Evolutionary conservation across 2,888 invertebrate species (phyloP).

Genomic region (Limnephilus rhombicus): DNA sequence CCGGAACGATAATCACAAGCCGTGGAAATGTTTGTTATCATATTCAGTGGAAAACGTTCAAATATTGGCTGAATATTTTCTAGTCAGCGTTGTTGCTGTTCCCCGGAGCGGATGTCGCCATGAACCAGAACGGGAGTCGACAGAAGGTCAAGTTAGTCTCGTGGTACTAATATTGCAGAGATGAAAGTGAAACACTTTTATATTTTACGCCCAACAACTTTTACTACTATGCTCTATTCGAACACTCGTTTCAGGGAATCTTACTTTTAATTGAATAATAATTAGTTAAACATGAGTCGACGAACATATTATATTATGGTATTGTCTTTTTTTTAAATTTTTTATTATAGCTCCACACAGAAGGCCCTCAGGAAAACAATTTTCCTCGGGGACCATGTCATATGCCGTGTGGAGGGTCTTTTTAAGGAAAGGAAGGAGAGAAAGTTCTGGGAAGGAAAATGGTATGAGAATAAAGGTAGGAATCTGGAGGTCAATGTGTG

Average conservation of each 20-base stretch:
- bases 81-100: slow-evolving; percentile 10
- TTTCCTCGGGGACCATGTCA: too few species aligned
- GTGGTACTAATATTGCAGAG: neutral
- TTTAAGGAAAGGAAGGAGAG: too few species aligned
- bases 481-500: too few species aligned
- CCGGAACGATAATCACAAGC: slow-evolving; percentile 27
- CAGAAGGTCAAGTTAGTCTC: neutral
- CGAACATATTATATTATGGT: too few species aligned
- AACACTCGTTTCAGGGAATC: neutral
- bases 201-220: neutral
- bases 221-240: neutral
- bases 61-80: slow-evolving; percentile 30
- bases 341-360: too few species aligned
- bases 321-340: too few species aligned
- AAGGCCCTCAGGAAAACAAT: too few species aligned
- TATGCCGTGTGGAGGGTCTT: too few species aligned
- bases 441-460: too few species aligned
- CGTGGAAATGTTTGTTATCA: slow-evolving; percentile 15
- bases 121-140: neutral
- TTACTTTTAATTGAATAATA: neutral
- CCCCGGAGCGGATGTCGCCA: neutral
- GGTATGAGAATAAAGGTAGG: too few species aligned
- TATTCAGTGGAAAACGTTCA: slow-evolving; percentile 36
- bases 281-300: too few species aligned
- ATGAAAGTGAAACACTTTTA: neutral